Evolutionary conservation across 2,113 vertebrate species (phyloP).

Genomic region (Muscicapa adusta): DNA sequence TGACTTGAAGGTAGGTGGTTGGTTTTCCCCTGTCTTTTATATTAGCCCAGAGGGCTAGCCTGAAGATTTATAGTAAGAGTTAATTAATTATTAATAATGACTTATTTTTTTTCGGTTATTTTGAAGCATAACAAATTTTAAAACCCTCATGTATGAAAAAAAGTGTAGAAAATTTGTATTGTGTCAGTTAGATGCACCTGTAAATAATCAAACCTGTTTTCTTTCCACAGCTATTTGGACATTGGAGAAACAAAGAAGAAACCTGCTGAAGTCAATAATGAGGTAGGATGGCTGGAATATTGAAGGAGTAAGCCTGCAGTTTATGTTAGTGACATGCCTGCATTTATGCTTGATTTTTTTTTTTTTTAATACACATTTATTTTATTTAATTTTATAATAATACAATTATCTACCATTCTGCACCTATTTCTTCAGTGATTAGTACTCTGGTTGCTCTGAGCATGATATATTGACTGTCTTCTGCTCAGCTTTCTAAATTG

Average conservation of each 20-base stretch:
- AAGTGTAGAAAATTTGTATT: neutral
- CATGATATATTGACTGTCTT: neutral
- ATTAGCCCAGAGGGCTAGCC: neutral
- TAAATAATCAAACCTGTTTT: neutral
- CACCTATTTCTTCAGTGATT: neutral
- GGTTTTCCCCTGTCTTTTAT: neutral
- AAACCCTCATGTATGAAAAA: neutral
- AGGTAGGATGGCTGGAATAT: constrained; percentile 69
- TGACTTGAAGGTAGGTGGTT: neutral
- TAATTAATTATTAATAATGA: neutral
- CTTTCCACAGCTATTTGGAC: constrained; percentile 82
- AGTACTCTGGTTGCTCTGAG: neutral
- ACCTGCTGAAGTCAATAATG: constrained; percentile 73
- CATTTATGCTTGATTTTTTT: neutral
- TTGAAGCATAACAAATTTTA: neutral
- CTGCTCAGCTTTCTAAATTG: neutral
- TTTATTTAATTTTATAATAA: neutral
- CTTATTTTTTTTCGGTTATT: neutral
- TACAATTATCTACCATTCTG: neutral
- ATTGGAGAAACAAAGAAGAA: constrained; percentile 87
- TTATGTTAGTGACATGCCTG: neutral
- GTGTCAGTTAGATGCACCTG: neutral
- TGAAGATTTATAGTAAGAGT: neutral
- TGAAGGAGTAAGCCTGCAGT: neutral
- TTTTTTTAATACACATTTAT: neutral